phyloP scores from a whole-genome alignment of 2,113 vertebrate species.

The Myocastor coypus region DNA sequence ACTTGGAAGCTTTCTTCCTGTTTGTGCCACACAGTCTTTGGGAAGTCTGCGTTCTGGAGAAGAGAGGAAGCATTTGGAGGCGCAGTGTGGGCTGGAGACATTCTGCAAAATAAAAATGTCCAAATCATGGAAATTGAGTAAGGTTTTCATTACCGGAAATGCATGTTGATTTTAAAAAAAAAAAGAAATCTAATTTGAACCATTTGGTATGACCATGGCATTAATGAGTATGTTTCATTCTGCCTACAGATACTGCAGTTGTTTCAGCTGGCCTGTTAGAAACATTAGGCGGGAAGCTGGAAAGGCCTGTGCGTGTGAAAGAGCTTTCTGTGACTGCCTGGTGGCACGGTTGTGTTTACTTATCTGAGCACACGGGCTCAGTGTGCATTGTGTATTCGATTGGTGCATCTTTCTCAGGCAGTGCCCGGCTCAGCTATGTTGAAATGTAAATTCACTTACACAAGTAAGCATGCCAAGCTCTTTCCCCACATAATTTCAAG shows the following conservation, averaged over 20 bases:
- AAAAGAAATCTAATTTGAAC: constrained; percentile 70
- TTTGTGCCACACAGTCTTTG: background rate
- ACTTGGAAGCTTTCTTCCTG: constrained; percentile 14
- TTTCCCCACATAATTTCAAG: constrained; percentile 75
- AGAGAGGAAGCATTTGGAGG: constrained; percentile 40
- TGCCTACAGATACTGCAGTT: constrained; percentile 72
- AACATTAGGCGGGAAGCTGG: constrained; percentile 71
- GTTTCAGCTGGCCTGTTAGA: constrained; percentile 73
- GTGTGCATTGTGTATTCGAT: constrained; percentile 36
- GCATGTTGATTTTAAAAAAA: constrained; percentile 76
- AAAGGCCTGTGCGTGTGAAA: constrained; percentile 67
- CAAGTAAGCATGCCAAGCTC: constrained; percentile 65
- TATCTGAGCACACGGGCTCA: constrained; percentile 57
- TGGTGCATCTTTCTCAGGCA: constrained; percentile 6
- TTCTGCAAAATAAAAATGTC: constrained; percentile 73
- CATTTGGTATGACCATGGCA: constrained; percentile 64
- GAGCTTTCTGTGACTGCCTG: background rate
- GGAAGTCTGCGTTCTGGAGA: background rate
- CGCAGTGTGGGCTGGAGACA: constrained; percentile 78
- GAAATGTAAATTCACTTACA: constrained; percentile 78
- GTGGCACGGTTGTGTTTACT: constrained; percentile 65
- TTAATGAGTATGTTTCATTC: constrained; percentile 74
- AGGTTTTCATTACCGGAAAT: constrained; percentile 82
- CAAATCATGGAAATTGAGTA: constrained; percentile 78
- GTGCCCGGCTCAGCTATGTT: constrained; percentile 64